These are phyloP conservation scores for Gasteruption jaculator DNA, from an alignment of 2,888 invertebrate species.

Conservation along the genomic window DNA sequence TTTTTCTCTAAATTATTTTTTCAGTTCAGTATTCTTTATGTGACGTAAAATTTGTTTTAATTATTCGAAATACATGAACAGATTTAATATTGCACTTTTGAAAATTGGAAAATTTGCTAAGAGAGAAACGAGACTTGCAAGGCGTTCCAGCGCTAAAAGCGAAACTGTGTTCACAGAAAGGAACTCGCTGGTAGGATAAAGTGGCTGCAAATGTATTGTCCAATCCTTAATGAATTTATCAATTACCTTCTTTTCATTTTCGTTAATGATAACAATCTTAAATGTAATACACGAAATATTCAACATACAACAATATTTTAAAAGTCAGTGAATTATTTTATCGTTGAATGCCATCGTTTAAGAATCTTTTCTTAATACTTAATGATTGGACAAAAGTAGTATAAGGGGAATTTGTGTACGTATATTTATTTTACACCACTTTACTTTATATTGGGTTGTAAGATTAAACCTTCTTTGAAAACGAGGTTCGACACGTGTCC, in stretches of 20 bases:
- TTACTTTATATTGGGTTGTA: too few species aligned
- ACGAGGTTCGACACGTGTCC: slow-evolving; percentile 35
- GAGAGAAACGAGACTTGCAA: slow-evolving; percentile 10
- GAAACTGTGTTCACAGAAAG: slow-evolving; percentile 31
- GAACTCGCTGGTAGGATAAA: slow-evolving; percentile 19
- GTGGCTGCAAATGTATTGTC: slow-evolving; percentile 29
- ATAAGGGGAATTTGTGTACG: slow-evolving; percentile 12
- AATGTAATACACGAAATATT: not conserved
- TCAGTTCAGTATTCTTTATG: too few species aligned
- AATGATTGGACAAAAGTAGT: too few species aligned
- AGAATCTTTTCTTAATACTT: too few species aligned
- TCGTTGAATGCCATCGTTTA: too few species aligned
- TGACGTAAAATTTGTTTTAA: too few species aligned
- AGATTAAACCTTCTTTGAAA: too few species aligned
- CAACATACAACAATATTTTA: slow-evolving; percentile 1
- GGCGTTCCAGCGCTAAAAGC: slow-evolving; percentile 28
- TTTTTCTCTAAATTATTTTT: too few species aligned
- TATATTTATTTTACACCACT: too few species aligned
- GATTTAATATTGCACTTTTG: not conserved
- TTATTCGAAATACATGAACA: slow-evolving; percentile 1
- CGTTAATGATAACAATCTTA: not conserved
- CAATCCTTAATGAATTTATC: slow-evolving; percentile 12
- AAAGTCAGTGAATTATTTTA: slow-evolving; percentile 4
- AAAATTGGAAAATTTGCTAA: slow-evolving; percentile 5
- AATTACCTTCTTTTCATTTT: slow-evolving; percentile 3